A percentile compares a stretch with the other conserved stretches of the same genome.
Conservation (phyloP, 2,113 vertebrate genomes). For the Anser cygnoides region DNA sequence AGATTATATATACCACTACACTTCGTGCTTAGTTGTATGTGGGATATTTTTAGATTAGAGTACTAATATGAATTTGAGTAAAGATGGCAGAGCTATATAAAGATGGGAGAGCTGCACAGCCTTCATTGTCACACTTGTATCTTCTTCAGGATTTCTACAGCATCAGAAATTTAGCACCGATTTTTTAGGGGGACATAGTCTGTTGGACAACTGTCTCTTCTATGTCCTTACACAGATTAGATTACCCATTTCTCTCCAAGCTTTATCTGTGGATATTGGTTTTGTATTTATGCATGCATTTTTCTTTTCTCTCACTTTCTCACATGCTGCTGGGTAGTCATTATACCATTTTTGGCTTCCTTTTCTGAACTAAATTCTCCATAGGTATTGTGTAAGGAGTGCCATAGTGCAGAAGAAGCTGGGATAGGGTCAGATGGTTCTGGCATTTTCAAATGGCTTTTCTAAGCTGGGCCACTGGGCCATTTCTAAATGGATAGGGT, state of each 20-base stretch:
- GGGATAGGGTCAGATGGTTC: background rate
- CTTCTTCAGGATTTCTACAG: background rate
- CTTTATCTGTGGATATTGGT: background rate
- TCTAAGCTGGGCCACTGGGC: background rate
- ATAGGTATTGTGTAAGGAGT: accelerated
- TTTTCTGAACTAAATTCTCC: background rate
- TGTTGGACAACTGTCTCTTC: background rate
- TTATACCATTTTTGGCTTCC: background rate
- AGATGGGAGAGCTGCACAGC: background rate
- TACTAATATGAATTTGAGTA: background rate
- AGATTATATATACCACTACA: background rate
- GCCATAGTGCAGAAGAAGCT: background rate
- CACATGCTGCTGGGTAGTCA: background rate
- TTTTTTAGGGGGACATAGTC: accelerated
- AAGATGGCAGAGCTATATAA: background rate
- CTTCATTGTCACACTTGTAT: background rate
- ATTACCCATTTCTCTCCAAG: background rate
- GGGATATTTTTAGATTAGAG: background rate
- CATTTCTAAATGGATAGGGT: background rate
- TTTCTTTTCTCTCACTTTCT: background rate
- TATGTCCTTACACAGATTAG: background rate
- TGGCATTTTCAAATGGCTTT: background rate
- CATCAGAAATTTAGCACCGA: background rate
- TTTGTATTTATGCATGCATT: background rate
- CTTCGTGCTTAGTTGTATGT: background rate